Percentiles rank a stretch among this genome's conserved stretches.
Conservation (phyloP, 1,140 invertebrate genomes). For the Dreissena polymorpha region DNA sequence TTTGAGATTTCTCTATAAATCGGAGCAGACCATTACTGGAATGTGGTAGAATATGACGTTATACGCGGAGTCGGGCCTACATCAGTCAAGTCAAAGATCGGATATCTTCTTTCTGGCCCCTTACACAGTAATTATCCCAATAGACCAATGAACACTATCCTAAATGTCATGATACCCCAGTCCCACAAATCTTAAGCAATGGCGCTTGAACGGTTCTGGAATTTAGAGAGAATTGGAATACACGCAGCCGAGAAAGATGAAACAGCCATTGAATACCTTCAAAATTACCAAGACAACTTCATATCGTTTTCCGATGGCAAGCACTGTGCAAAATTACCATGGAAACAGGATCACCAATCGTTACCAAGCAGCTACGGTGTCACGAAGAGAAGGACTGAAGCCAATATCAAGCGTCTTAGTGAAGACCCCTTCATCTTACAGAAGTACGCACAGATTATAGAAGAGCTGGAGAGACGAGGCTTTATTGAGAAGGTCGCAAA, state of each 20-base stretch:
- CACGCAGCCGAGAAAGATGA: background rate
- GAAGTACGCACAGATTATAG: slow-evolving; percentile 20
- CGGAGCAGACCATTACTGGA: slow-evolving; percentile 45
- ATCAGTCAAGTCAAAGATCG: slow-evolving; percentile 28
- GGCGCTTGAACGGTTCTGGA: background rate
- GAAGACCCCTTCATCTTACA: background rate
- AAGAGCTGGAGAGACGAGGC: slow-evolving; percentile 1
- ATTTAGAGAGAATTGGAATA: background rate
- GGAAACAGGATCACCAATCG: slow-evolving; percentile 16
- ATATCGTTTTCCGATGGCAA: background rate
- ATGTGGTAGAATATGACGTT: slow-evolving; percentile 29
- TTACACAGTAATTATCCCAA: background rate
- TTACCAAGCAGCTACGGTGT: slow-evolving; percentile 16
- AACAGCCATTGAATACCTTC: background rate
- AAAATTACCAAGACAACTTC: slow-evolving; percentile 4
- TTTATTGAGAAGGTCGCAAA: slow-evolving; percentile 14
- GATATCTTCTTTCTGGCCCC: slow-evolving; percentile 15
- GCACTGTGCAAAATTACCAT: slow-evolving; percentile 28
- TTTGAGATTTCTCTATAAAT: slow-evolving; percentile 40
- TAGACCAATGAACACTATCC: background rate
- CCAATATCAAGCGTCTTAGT: slow-evolving; percentile 3
- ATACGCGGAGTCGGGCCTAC: slow-evolving; percentile 45
- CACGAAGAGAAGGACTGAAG: slow-evolving; percentile 5
- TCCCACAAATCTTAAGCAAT: background rate
- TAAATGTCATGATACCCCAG: slow-evolving; percentile 14